Evolutionary conservation across 2,888 invertebrate genomes (phyloP), one percentile per base, ranked within the genome.

Genomic region (Linnaemya vulpina): DNA sequence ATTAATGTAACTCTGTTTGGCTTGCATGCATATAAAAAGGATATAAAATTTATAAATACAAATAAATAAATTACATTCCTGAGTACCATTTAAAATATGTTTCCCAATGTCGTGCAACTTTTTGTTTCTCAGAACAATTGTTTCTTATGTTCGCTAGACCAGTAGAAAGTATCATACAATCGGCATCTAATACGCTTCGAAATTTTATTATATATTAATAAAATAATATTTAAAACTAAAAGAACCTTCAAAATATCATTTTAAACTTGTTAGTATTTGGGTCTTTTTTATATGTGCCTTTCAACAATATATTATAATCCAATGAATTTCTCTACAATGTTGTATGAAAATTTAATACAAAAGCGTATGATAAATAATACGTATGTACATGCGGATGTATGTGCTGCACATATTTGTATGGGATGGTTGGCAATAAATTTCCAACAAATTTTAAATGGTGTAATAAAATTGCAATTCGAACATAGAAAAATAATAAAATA

Each of bases 381-480:
- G 3, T 55, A 40, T 17, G 67, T 13, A 17, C 17, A 17, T 35
- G 40, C 20, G 60, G 11, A 15, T 38, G 22, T 25, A 46, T 30
- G 62, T 40, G 25, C 55, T 63, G 22, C 22, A 49, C 30, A 55
- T 65, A 63, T 82, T 74, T 83, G 43, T 53, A 49, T 62, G 25
- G 62, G 13, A 67, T 60, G 60, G 38, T 67, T 68, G 70, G 81
- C 74, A 74, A 82, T 81, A 81, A 81, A 85, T 78, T 78, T 81
- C 58, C 46, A 78, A 85, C 78, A 82, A 82, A 77, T 78, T 85
- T 70, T 81, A 85, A 85, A 78, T 85, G 70, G 70, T 75, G 68
- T 81, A 81, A 84, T 84, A 84, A 84, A 81, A 84, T 74, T 73
- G 68, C 74, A 74, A 78, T 81, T 78, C 70, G 17, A 78, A 78